Percentiles rank a stretch among this genome's conserved stretches.
These are phyloP conservation scores for Neoaliturus tenellus DNA, from an alignment of 2,888 invertebrate genomes.

Conservation along the genomic window DNA sequence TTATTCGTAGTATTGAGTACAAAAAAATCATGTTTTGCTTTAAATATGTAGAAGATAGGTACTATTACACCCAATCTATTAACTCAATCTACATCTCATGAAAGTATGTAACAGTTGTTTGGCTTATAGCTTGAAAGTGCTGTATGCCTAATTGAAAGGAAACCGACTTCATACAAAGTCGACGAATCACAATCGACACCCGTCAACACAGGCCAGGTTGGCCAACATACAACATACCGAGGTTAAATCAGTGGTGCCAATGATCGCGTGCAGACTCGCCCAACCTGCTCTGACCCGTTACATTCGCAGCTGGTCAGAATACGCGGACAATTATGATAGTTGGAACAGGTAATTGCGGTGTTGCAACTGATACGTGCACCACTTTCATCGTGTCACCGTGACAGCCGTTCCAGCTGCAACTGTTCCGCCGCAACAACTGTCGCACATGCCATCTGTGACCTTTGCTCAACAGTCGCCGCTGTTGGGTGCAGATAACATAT, in stretches of 20 bases:
- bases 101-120: no score
- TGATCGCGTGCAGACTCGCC: neutral
- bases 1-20: no score
- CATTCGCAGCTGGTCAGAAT: neutral
- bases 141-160: no score
- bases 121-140: no score
- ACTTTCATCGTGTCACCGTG: neutral
- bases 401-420: neutral
- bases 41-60: no score
- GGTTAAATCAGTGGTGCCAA: neutral
- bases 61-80: no score
- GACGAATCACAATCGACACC: neutral
- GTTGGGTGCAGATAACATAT: neutral
- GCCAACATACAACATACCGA: neutral
- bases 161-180: neutral
- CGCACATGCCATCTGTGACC: neutral
- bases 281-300: neutral
- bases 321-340: slow-evolving; percentile 35
- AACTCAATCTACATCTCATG: no score
- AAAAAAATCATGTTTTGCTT: no score
- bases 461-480: neutral
- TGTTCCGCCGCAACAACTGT: neutral
- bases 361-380: slow-evolving; percentile 9
- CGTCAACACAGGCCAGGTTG: neutral
- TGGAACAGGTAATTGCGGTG: slow-evolving; percentile 16